Evolutionary conservation across 2,797 vertebrate species (phyloP).

Genomic region (Pterois miles): DNA sequence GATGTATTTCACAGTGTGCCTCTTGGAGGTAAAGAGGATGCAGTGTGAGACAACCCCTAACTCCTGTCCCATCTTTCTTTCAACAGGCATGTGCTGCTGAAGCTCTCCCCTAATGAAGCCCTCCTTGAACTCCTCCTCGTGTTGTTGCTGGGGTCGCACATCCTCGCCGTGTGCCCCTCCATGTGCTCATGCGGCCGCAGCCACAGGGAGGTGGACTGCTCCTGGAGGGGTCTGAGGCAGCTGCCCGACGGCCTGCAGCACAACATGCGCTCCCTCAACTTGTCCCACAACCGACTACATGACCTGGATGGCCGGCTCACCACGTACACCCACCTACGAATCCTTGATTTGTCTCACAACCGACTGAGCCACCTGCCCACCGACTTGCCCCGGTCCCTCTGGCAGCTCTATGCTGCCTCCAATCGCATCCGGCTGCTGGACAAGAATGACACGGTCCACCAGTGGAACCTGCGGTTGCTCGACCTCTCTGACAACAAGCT

Average conservation of each 20-base stretch:
- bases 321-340: conserved; percentile 89
- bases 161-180: conserved; percentile 87
- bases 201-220: conserved; percentile 94
- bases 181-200: conserved; percentile 89
- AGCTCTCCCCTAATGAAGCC: conserved; percentile 44
- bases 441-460: conserved; percentile 94
- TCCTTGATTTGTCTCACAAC: conserved; percentile 93
- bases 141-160: conserved; percentile 70
- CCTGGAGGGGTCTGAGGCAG: conserved; percentile 87
- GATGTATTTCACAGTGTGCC: background rate
- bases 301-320: conserved; percentile 89
- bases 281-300: conserved; percentile 92
- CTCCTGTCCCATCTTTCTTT: conserved; percentile 35
- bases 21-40: conserved; percentile 6
- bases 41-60: conserved; percentile 20
- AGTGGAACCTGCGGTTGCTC: conserved; percentile 93
- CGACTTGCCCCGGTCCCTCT: conserved; percentile 91
- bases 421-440: conserved; percentile 91
- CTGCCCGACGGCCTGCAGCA: conserved; percentile 90
- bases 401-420: conserved; percentile 89
- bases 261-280: conserved; percentile 91
- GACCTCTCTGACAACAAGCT: conserved; percentile 93
- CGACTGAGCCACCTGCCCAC: conserved; percentile 87
- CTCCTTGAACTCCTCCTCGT: conserved; percentile 81
- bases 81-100: conserved; percentile 67